Evolutionary conservation across 2,888 invertebrate species (phyloP), one percentile per base, ranked within the genome.

Genomic region (Drosophila atroscutellata): DNA sequence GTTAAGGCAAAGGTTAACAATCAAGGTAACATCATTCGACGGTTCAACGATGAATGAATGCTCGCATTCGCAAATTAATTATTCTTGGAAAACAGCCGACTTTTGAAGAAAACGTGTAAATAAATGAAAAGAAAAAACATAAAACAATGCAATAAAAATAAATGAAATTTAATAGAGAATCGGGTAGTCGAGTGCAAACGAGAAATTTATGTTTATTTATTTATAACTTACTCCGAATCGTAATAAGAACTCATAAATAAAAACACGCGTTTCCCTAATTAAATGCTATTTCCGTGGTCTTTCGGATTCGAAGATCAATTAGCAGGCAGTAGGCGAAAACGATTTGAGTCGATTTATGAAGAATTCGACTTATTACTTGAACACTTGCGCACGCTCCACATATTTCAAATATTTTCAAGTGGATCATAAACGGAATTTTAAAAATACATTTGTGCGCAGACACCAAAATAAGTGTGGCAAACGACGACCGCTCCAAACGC

Each of bases 221-320:
- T 71, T 70, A 77, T 77, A 72, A 91, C 92, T 92, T 91, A 91
- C 91, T 92, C 92, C 68, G 91, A 79, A 86, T 91, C 91, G 83
- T 91, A 91, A 88, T 86, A 91, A 79, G 88, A 90, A 86, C 92
- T 91, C 91, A 91, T 91, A 86, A 81, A 89, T 83, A 77, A 71
- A 52, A 68, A 60, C 55, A 52, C 66, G 34, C 56, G 32, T 47
- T 45, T 70, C 72, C 28, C 24, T 58, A 51, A 71, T 59, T 49
- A 49, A 72, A 59, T 20, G 54, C 18, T 58, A 55, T 42, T 50
- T 56, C 13, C 37, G 55, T 58, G 36, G 37, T 30, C 7, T 36
- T 28, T 32, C 51, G 51, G 64, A 47, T 77, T 65, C 39, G 8
- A 36, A 36, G 49, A 64, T 45, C 66, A 71, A 65, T 68, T 64